Conservation (phyloP, 2,797 vertebrate genomes). For the Macrochelys suwanniensis region DNA sequence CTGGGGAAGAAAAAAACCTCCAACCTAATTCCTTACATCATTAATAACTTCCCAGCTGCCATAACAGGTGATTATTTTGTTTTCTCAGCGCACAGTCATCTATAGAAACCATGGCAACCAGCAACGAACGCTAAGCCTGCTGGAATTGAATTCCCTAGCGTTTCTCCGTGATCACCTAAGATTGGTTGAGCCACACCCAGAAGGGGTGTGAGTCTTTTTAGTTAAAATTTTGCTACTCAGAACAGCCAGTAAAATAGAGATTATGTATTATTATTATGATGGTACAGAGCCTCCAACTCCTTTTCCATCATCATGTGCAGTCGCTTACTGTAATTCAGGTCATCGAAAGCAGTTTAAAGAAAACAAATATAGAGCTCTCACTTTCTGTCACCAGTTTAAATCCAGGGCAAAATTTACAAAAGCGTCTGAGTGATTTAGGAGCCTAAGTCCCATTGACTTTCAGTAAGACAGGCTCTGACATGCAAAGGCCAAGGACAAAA, state of each 20-base stretch:
- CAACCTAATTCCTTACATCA: neutral
- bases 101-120: constrained; percentile 45
- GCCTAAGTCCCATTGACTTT: neutral
- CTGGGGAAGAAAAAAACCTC: no score
- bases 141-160: neutral
- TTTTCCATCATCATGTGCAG: neutral
- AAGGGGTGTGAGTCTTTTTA: rapidly evolving
- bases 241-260: neutral
- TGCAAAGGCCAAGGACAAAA: neutral
- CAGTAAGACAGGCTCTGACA: neutral
- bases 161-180: neutral
- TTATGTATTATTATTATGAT: neutral
- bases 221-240: neutral
- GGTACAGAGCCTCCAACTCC: neutral
- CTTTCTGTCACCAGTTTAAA: neutral
- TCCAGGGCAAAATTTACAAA: neutral
- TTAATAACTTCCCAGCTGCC: neutral
- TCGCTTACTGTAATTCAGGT: neutral
- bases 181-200: neutral
- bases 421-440: neutral
- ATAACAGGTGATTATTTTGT: neutral
- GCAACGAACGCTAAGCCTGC: neutral
- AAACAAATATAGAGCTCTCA: neutral
- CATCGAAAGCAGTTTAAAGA: neutral
- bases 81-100: neutral